These are phyloP conservation scores for Chlorodrepanis virens DNA, from an alignment of 2,113 vertebrate genomes.

Conservation along the genomic window DNA sequence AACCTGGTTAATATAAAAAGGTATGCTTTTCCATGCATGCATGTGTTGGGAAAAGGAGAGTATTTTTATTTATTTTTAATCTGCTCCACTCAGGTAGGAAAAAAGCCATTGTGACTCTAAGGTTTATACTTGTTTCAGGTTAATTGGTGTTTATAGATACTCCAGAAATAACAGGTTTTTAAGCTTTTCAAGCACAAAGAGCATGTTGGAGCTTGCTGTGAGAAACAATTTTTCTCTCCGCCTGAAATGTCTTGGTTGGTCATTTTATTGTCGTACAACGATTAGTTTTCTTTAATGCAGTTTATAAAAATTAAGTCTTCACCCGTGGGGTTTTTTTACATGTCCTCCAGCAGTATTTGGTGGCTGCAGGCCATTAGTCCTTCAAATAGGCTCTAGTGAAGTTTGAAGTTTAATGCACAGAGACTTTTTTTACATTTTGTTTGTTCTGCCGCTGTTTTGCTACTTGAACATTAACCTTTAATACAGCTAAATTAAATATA, in stretches of 20 bases:
- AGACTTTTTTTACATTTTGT: constrained; percentile 65
- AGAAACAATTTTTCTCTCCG: constrained; percentile 19
- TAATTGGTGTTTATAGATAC: constrained; percentile 54
- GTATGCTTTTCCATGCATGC: not conserved
- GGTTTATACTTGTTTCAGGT: constrained; percentile 3
- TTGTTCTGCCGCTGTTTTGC: constrained; percentile 70
- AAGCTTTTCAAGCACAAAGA: constrained; percentile 21
- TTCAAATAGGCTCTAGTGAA: constrained; percentile 50
- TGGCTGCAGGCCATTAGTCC: constrained; percentile 64
- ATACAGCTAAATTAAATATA: constrained; percentile 77
- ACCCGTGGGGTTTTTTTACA: constrained; percentile 41
- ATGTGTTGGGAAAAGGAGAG: not conserved
- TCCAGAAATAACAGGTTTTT: constrained; percentile 16
- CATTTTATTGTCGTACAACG: constrained; percentile 39
- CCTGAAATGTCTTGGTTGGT: constrained; percentile 27
- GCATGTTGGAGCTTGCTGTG: constrained; percentile 17
- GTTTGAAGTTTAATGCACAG: constrained; percentile 59
- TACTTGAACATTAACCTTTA: constrained; percentile 77
- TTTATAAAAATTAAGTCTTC: constrained; percentile 69
- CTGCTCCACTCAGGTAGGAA: not conserved
- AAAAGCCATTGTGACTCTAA: not conserved
- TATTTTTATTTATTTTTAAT: not conserved
- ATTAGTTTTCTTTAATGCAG: constrained; percentile 68
- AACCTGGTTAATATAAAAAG: constrained; percentile 32
- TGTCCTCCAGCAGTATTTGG: constrained; percentile 68